Evolutionary conservation across 1,140 invertebrate species (phyloP).

Genomic region (Stegodyphus mimosarum): DNA sequence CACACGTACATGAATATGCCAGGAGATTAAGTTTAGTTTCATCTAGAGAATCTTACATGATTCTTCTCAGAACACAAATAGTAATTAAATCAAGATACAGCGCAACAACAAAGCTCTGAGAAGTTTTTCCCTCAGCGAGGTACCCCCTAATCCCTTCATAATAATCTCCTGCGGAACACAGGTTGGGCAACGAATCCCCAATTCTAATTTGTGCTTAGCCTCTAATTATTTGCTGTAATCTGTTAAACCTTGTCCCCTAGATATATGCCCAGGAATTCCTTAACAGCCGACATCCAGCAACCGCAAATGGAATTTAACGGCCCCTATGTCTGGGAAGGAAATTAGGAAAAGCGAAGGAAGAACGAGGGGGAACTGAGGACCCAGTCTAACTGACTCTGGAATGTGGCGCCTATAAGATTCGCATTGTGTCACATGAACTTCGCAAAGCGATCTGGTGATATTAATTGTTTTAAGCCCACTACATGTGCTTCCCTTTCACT

Average conservation of each 20-base stretch:
- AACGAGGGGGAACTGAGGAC: background rate
- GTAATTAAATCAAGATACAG: too few relatives aligned
- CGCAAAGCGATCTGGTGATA: conserved; percentile 39
- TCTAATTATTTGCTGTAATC: conserved; percentile 58
- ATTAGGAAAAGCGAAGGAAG: background rate
- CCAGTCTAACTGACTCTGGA: conserved; percentile 14
- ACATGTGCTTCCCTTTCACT: background rate
- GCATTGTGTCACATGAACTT: conserved; percentile 44
- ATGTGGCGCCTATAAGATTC: conserved; percentile 26
- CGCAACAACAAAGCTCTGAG: too few relatives aligned
- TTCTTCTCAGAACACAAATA: too few relatives aligned
- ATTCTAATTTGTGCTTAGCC: conserved; percentile 46
- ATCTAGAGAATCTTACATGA: too few relatives aligned
- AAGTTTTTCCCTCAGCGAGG: background rate
- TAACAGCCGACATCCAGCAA: conserved; percentile 6
- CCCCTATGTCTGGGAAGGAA: conserved; percentile 18
- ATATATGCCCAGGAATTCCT: conserved; percentile 54
- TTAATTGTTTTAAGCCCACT: conserved; percentile 45
- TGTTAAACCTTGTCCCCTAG: conserved; percentile 26
- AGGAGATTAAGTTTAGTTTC: too few relatives aligned
- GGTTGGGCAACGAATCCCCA: conserved; percentile 4
- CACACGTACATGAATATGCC: too few relatives aligned
- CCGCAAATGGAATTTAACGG: conserved; percentile 55
- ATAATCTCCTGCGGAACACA: conserved; percentile 22
- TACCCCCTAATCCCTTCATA: conserved; percentile 27